Percentiles rank a stretch among this genome's conserved stretches.
Conservation (phyloP, 2,797 vertebrate species). For the Catharus ustulatus region DNA sequence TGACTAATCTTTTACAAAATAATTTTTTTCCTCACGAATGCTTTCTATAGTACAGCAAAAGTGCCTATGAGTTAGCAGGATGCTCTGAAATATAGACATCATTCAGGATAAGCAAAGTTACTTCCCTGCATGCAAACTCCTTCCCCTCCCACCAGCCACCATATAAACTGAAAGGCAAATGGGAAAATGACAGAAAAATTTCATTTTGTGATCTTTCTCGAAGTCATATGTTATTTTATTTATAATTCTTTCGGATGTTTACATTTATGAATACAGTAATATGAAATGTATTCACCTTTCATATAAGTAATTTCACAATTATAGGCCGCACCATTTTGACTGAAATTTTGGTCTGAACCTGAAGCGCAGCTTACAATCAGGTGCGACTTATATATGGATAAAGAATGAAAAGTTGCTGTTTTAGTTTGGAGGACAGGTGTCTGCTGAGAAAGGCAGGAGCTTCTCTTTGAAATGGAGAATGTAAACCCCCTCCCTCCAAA, state of each 20-base stretch:
- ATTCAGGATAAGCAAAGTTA: background rate
- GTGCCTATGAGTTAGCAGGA: background rate
- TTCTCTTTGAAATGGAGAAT: too few species aligned
- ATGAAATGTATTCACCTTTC: background rate
- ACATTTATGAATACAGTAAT: background rate
- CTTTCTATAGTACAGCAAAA: background rate
- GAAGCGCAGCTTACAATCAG: too few species aligned
- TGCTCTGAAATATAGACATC: background rate
- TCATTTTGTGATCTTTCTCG: background rate
- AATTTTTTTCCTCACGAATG: background rate
- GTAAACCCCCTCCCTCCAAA: too few species aligned
- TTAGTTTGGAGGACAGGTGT: too few species aligned
- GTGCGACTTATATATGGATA: too few species aligned
- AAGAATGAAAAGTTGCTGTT: too few species aligned
- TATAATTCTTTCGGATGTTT: background rate
- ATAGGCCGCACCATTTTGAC: too few species aligned
- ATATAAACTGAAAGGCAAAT: background rate
- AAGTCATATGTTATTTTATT: background rate
- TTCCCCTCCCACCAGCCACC: background rate
- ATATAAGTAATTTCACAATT: too few species aligned
- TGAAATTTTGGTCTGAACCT: too few species aligned
- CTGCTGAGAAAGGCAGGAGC: too few species aligned
- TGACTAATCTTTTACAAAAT: conserved; percentile 27
- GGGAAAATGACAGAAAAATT: background rate
- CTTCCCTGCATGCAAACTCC: background rate